Evolutionary conservation across 2,113 vertebrate species (phyloP).

Genomic region (Chaetodon trifascialis): DNA sequence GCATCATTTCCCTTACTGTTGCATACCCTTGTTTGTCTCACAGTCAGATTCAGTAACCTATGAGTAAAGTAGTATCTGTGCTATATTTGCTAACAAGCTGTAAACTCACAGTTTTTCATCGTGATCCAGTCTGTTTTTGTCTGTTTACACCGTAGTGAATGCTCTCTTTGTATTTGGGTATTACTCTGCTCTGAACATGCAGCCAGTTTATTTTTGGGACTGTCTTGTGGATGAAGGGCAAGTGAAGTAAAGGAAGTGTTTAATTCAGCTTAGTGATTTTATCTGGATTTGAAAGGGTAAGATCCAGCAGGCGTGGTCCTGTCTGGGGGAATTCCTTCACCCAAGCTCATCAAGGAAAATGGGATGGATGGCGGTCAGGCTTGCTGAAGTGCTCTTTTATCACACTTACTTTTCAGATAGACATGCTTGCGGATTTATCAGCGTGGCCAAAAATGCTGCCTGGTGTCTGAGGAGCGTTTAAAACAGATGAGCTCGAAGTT

Average conservation of each 20-base stretch:
- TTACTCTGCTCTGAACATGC: constrained; percentile 56
- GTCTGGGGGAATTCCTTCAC: constrained; percentile 79
- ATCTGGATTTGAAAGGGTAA: constrained; percentile 59
- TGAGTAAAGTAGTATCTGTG: not conserved
- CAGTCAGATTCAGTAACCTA: not conserved
- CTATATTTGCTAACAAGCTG: not conserved
- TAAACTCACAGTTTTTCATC: not conserved
- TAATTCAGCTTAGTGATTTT: constrained; percentile 75
- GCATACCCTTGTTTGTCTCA: not conserved
- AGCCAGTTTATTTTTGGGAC: constrained; percentile 66
- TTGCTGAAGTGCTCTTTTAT: constrained; percentile 23
- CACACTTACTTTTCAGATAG: constrained; percentile 9
- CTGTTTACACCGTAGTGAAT: constrained; percentile 38
- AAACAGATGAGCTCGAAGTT: constrained; percentile 8
- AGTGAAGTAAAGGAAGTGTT: constrained; percentile 74
- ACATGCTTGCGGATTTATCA: not conserved
- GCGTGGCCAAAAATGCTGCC: not conserved
- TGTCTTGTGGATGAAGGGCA: constrained; percentile 61
- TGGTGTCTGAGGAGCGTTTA: not conserved
- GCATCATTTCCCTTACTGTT: not conserved
- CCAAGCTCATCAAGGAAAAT: constrained; percentile 50
- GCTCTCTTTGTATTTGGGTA: constrained; percentile 34
- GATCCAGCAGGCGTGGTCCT: constrained; percentile 75
- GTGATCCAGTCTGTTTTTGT: constrained; percentile 46
- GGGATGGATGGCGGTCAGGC: constrained; percentile 40